Percentiles rank a stretch among this genome's conserved stretches.
Evolutionary conservation across 2,888 invertebrate genomes (phyloP).

Genomic region (Drosophila conformis): DNA sequence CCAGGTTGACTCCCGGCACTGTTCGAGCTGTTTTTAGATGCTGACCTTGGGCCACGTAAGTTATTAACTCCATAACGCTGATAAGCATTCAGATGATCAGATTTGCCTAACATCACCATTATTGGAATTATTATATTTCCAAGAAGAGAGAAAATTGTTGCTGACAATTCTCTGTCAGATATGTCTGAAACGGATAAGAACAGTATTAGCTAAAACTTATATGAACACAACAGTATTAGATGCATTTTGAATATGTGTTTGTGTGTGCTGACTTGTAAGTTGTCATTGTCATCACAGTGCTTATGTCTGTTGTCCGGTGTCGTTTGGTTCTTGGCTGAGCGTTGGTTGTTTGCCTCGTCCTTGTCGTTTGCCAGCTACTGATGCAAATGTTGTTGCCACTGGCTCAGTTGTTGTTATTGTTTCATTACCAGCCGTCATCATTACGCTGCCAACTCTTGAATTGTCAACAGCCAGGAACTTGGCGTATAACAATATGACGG

Average conservation of each 20-base stretch:
- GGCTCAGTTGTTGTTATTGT: conserved; percentile 50
- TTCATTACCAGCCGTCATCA: conserved; percentile 65
- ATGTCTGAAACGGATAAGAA: conserved; percentile 21
- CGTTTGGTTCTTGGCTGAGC: conserved; percentile 45
- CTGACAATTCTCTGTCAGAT: conserved; percentile 73
- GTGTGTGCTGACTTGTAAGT: conserved; percentile 60
- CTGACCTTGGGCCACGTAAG: neutral
- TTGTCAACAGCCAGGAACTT: conserved; percentile 62
- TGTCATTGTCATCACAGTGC: conserved; percentile 58
- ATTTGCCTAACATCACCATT: conserved; percentile 17
- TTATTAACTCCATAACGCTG: conserved; percentile 18
- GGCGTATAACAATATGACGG: conserved; percentile 16
- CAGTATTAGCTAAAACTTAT: conserved; percentile 58
- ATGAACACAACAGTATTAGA: conserved; percentile 71
- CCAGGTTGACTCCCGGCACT: too few species aligned
- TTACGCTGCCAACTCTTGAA: conserved; percentile 66
- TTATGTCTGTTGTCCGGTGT: conserved; percentile 51
- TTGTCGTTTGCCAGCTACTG: conserved; percentile 61
- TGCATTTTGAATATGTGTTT: conserved; percentile 40
- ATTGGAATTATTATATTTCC: conserved; percentile 50
- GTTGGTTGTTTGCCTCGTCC: conserved; percentile 69
- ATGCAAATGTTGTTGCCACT: conserved; percentile 13
- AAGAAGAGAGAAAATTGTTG: conserved; percentile 46
- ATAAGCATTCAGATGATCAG: conserved; percentile 19
- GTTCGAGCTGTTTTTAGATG: neutral